Conservation (phyloP, 2,888 invertebrate species). For the Thymelicus acteon region DNA sequence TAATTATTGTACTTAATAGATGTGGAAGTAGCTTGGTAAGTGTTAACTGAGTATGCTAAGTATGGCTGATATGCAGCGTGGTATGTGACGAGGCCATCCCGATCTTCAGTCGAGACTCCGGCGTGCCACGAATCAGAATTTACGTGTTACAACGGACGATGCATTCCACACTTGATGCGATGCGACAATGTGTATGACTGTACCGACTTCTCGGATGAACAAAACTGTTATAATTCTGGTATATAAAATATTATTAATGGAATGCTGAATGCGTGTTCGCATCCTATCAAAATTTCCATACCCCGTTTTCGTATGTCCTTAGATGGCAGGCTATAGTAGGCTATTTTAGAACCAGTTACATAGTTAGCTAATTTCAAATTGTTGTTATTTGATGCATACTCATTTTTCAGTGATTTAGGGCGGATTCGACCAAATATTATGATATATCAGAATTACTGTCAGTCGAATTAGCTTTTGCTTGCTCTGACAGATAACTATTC, state of each 20-base stretch:
- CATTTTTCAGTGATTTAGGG: not conserved
- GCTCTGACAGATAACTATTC: too few species aligned
- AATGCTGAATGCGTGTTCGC: conserved; percentile 59
- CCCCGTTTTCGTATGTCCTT: conserved; percentile 36
- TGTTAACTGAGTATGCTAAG: conserved; percentile 40
- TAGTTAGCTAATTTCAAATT: not conserved
- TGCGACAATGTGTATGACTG: conserved; percentile 97
- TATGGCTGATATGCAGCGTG: conserved; percentile 65
- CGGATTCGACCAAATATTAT: too few species aligned
- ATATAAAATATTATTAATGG: conserved; percentile 59
- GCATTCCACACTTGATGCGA: conserved; percentile 90
- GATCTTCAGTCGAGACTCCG: conserved; percentile 58
- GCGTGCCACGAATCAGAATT: conserved; percentile 88
- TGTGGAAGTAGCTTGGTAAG: conserved; percentile 1
- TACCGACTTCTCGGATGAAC: conserved; percentile 95
- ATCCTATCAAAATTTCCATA: conserved; percentile 33
- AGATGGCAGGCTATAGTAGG: conserved; percentile 13
- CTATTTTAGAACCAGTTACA: not conserved
- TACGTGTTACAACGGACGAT: conserved; percentile 90
- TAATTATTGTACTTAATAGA: not conserved
- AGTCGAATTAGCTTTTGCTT: too few species aligned
- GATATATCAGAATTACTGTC: too few species aligned
- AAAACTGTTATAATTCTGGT: conserved; percentile 89
- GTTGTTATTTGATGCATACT: not conserved
- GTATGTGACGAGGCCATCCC: conserved; percentile 66